Evolutionary conservation across 2,797 vertebrate genomes (phyloP).

Genomic region (Melanotaenia nigrans): DNA sequence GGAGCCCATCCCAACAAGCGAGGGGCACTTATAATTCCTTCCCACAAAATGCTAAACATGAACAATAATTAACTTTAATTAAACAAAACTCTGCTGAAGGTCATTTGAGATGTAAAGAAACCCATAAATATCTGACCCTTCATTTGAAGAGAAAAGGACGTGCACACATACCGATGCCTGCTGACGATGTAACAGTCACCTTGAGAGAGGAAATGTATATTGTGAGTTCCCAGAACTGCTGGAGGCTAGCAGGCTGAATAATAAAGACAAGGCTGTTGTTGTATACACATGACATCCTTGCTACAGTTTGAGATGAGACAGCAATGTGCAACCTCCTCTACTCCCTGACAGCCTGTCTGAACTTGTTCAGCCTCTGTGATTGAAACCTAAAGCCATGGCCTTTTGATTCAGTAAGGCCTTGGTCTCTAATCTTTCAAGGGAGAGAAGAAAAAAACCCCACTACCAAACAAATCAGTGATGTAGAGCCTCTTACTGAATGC

Average conservation of each 20-base stretch:
- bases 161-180: background rate
- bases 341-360: constrained; percentile 6
- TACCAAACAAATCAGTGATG: background rate
- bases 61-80: background rate
- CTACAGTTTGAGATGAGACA: background rate
- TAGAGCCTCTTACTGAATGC: background rate
- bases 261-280: constrained; percentile 26
- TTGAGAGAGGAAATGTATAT: constrained; percentile 30
- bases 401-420: constrained; percentile 11
- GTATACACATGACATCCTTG: background rate
- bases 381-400: background rate
- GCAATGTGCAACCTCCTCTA: background rate
- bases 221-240: constrained; percentile 15
- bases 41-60: background rate
- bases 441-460: background rate
- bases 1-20: no score
- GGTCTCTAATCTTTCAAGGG: background rate
- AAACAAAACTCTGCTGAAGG: background rate
- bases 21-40: no score
- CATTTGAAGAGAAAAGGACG: background rate
- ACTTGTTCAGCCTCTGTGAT: background rate
- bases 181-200: constrained; percentile 19
- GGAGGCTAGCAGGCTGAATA: constrained; percentile 5
- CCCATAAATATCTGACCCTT: background rate
- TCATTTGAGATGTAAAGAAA: background rate